Percentiles rank a stretch among this genome's conserved stretches.
Evolutionary conservation across 1,140 invertebrate genomes (phyloP).

Genomic region (Grapholita molesta): DNA sequence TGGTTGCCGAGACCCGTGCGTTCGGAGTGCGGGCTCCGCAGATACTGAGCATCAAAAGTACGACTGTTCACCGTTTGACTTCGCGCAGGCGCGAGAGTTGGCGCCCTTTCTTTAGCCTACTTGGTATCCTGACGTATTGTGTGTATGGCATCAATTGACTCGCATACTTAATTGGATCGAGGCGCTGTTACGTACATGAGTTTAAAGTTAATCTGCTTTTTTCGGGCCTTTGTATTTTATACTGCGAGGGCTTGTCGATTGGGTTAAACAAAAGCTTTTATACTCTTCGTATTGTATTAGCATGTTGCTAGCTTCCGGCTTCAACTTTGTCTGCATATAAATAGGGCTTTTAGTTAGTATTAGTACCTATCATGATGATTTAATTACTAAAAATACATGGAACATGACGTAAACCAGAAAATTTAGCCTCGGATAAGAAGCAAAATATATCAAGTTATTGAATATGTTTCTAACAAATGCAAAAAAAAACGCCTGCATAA

Average conservation of each 20-base stretch:
- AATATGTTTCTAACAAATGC: too few relatives aligned
- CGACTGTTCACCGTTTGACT: slow-evolving; percentile 33
- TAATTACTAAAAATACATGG: too few relatives aligned
- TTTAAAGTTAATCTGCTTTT: background rate
- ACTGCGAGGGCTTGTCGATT: background rate
- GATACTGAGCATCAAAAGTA: slow-evolving; percentile 60
- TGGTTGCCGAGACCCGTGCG: slow-evolving; percentile 32
- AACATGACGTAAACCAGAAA: too few relatives aligned
- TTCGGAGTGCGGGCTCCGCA: slow-evolving; percentile 32
- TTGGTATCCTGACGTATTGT: slow-evolving; percentile 57
- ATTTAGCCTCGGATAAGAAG: too few relatives aligned
- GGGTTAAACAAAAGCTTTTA: background rate
- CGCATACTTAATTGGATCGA: slow-evolving; percentile 62
- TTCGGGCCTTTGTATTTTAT: background rate
- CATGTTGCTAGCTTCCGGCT: too few relatives aligned
- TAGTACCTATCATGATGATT: too few relatives aligned
- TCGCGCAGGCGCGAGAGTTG: slow-evolving; percentile 61
- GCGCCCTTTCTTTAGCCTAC: slow-evolving; percentile 68
- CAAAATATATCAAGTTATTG: too few relatives aligned
- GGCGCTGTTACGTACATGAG: background rate
- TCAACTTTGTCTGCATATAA: too few relatives aligned
- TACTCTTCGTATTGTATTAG: too few relatives aligned
- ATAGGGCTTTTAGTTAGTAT: too few relatives aligned
- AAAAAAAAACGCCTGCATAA: too few relatives aligned
- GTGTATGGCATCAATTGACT: slow-evolving; percentile 63